Base-by-base conservation (phyloP, 1,140 invertebrate genomes). In the Cecropterus lyciades region DNA sequence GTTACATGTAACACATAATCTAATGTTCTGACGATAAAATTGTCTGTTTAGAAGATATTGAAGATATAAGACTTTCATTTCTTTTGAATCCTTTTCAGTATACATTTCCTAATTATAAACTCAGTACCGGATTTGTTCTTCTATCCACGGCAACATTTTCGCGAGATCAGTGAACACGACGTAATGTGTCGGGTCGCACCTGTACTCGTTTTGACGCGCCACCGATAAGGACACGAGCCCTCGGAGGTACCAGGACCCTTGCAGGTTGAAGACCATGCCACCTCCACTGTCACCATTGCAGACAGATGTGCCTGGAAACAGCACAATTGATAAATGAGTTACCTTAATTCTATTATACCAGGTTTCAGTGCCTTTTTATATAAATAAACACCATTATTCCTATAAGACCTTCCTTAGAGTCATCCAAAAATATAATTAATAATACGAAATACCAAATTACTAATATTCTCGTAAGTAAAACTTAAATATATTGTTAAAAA, bases 281-380 rank as follows among this genome's bases (percentile, higher is more conserved):
- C 93, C 93, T 42, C 94, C 94, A 66, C 93, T 94, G 73, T 94
- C 94, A 0, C 94, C 94, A 64, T 94, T 94, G 68, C 94, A 95
- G 0, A 92, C 91, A 7, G 91, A 91, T 11, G 91, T 89, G 66
- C 91, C 92, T 92, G 76, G 0, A 62, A 71, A 10, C 27, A 15
- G 62, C 16, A 52, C 0, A 9, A 45, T 45, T 45, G 14, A 16
- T 14, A 7, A 40, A 40, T 40, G 1, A 40, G 37, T 40, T 0
- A 11, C 37, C 9, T 40, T 1, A 40, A 11, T n/a, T 11, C 6
- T 40, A 1, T 40, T 30, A 8, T 30, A 30, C 27, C 7, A 30
- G n/a, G n/a, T n/a, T n/a, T n/a, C n/a, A n/a, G n/a, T n/a, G n/a
- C n/a, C n/a, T n/a, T n/a, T n/a, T n/a, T n/a, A n/a, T n/a, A n/a